Evolutionary conservation across 2,888 invertebrate species (phyloP), one percentile per base, ranked within the genome.

Genomic region (Leptodirus hochenwartii): DNA sequence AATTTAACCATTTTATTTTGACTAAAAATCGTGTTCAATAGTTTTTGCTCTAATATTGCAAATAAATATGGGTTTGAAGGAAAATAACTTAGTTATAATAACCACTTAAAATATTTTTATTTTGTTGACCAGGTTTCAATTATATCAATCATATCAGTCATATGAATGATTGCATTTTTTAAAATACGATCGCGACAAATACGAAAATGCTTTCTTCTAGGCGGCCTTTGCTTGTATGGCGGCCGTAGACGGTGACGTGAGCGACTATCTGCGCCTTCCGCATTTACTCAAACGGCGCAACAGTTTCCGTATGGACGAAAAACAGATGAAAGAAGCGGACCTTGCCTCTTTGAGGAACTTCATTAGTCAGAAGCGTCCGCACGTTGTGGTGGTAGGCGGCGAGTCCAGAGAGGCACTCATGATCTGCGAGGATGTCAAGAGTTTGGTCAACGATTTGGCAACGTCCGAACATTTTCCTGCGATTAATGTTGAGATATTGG

Each of bases 201-300:
- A n/a, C n/a, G n/a, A n/a, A n/a, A n/a, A n/a, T n/a, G n/a, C n/a
- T n/a, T n/a, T n/a, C n/a, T n/a, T n/a, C n/a, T n/a, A n/a, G 27
- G 78, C 82, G 0, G 80, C 90, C 2, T 95, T 91, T 55, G 76
- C 85, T 35, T 85, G 84, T 40, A 57, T 93, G 15, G 66, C 93
- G 29, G 80, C 78, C 27, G 74, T 76, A 1, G 88, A 91, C 43
- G 95, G 93, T 2, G 88, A 91, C 45, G 80, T 93, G 27, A 78
- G 77, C 0, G 96, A 96, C 54, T 85, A 85, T 50, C 56, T 95
- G 32, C 68, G 91, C 0, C 58, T 96, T 42, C 84, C 87, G 8
- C 74, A 90, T 54, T 60, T 98, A 30, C 60, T 87, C 31, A 84
- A 80, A 51, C 65, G 82, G 2, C 76, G 80, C 45, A 84, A 79